Base-by-base conservation (phyloP, 2,797 vertebrate species). In the Falco biarmicus region DNA sequence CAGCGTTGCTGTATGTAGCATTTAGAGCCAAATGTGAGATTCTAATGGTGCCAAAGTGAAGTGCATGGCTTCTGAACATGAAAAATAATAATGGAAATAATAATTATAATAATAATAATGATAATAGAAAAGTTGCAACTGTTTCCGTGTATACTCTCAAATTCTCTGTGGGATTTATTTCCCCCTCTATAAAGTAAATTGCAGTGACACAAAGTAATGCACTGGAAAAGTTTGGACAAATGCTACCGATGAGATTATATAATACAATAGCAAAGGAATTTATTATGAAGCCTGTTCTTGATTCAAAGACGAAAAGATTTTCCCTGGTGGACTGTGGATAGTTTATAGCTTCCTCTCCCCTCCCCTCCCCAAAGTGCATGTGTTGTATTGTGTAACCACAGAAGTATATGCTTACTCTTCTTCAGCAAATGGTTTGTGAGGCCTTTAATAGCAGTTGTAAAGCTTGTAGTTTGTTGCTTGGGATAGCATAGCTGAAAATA, bases 201-300 rank as follows among this genome's bases (percentile, higher is more conserved):
- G 47, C 60, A 83, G 65, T 2, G 11, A 59, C 86, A 85, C n/a
- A 59, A 82, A 95, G 59, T 93, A 93, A 85, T 63, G 47, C 69
- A 19, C 64, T 90, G 90, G 68, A 93, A 91, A 96, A 93, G 43
- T 85, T 78, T 80, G 78, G 47, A 78, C 57, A 90, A 91, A 81
- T 64, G 47, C 77, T 94, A 83, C 63, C 74, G 71, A 77, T 89
- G 81, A 84, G 90, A 96, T 97, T 96, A 96, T 91, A 81, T 85
- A 96, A 92, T 86, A 95, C 70, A 95, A 94, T 75, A 86, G 93
- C 18, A 7, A 84, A 96, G 69, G 95, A 86, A 92, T 92, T 96
- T 91, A 83, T 81, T 92, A 41, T 22, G 54, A 81, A 93, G 76
- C 34, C 69, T 94, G 65, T 50, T 88, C 85, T 74, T 65, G 68